These are phyloP conservation scores for Nipponacmea schrenckii DNA, from an alignment of 2,888 invertebrate genomes.

Conservation along the genomic window DNA sequence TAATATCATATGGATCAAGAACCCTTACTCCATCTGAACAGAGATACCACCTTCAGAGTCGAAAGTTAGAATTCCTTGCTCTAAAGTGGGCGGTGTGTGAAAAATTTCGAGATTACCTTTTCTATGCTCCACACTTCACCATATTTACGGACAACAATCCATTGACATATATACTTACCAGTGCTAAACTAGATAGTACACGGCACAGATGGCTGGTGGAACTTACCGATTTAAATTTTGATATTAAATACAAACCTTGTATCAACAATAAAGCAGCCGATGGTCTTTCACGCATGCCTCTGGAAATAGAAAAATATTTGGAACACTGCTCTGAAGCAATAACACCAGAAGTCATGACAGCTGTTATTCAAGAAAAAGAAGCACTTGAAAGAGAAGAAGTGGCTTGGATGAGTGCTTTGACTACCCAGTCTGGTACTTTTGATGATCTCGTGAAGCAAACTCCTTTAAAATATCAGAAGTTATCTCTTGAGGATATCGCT, in stretches of 20 bases:
- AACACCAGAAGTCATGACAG: neutral
- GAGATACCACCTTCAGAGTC: constrained; percentile 13
- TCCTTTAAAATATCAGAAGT: neutral
- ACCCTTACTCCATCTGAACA: constrained; percentile 17
- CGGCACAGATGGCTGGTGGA: no score
- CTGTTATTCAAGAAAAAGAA: neutral
- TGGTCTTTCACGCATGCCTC: no score
- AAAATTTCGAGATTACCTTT: constrained; percentile 21
- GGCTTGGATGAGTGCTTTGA: neutral
- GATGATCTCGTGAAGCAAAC: neutral
- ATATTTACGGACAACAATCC: no score
- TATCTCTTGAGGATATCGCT: neutral
- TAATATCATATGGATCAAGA: constrained; percentile 20
- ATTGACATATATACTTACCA: no score
- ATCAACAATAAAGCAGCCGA: no score
- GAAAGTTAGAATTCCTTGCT: constrained; percentile 24
- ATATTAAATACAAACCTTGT: no score
- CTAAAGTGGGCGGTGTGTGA: constrained; percentile 24
- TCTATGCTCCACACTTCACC: constrained; percentile 17
- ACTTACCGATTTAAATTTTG: no score
- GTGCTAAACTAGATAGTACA: no score
- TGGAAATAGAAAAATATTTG: constrained; percentile 23
- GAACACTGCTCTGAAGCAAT: constrained; percentile 11
- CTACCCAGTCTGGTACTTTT: neutral
- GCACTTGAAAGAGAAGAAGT: neutral